Percentiles rank a stretch among this genome's conserved stretches.
phyloP scores from a whole-genome alignment of 2,888 invertebrate species.

The Tortricodes alternella region DNA sequence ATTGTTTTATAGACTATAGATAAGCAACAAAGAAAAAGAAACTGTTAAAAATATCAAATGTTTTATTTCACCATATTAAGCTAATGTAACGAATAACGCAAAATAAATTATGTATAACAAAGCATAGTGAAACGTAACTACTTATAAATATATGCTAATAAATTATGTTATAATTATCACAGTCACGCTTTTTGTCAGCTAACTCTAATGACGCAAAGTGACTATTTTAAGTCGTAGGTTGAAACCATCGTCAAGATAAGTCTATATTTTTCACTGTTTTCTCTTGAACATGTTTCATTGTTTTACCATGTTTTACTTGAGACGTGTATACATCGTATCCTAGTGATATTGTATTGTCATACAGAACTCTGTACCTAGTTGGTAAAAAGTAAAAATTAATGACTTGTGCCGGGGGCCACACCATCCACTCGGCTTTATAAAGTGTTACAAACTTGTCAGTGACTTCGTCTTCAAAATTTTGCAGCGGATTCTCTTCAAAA shows the following conservation, averaged over 20 bases:
- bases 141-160: background rate
- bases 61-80: constrained; percentile 6
- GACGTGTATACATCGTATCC: constrained; percentile 95
- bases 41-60: background rate
- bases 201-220: too few species aligned
- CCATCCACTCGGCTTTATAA: constrained; percentile 94
- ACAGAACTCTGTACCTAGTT: constrained; percentile 92
- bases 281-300: constrained; percentile 7
- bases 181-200: constrained; percentile 44
- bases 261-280: background rate
- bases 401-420: constrained; percentile 97
- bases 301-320: constrained; percentile 86
- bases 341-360: constrained; percentile 93
- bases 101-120: constrained; percentile 15
- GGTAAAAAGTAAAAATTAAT: constrained; percentile 96
- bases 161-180: constrained; percentile 51
- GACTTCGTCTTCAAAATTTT: constrained; percentile 87
- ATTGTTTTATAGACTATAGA: too few species aligned
- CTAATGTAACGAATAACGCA: background rate
- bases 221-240: too few species aligned
- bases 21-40: background rate
- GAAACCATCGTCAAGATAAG: too few species aligned
- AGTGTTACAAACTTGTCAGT: constrained; percentile 88
- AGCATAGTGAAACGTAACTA: background rate
- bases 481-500: constrained; percentile 85